phyloP scores from a whole-genome alignment of 2,888 invertebrate genomes.

The Polietes domitor region DNA sequence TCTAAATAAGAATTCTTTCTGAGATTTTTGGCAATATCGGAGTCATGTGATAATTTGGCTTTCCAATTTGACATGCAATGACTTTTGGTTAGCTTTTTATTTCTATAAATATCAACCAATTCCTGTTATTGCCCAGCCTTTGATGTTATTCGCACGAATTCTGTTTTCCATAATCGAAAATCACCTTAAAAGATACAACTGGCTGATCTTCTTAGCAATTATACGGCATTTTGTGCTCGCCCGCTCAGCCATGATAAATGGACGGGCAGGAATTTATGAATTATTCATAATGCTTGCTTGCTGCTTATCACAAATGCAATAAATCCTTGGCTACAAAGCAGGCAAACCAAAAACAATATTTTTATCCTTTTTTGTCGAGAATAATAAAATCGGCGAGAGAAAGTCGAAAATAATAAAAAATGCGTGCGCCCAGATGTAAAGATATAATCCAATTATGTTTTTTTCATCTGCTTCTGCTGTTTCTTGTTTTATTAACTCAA shows the following conservation, averaged over 20 bases:
- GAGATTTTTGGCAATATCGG: too few species aligned
- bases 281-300: constrained; percentile 4
- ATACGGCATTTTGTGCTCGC: not conserved
- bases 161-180: too few species aligned
- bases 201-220: not conserved
- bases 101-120: too few species aligned
- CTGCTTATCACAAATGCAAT: constrained; percentile 10
- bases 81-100: too few species aligned
- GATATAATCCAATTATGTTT: constrained; percentile 46
- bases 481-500: constrained; percentile 44
- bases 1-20: too few species aligned
- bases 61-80: too few species aligned
- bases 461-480: constrained; percentile 1
- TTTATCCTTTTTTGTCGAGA: not conserved
- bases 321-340: not conserved
- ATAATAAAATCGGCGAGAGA: not conserved
- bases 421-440: constrained; percentile 12
- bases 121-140: too few species aligned
- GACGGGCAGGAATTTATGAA: not conserved
- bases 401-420: not conserved
- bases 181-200: not conserved
- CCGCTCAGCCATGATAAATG: not conserved
- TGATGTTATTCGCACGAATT: too few species aligned
- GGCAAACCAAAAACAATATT: not conserved
- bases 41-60: too few species aligned